phyloP scores from a whole-genome alignment of 2,888 invertebrate species.

The Brassicogethes aeneus region DNA sequence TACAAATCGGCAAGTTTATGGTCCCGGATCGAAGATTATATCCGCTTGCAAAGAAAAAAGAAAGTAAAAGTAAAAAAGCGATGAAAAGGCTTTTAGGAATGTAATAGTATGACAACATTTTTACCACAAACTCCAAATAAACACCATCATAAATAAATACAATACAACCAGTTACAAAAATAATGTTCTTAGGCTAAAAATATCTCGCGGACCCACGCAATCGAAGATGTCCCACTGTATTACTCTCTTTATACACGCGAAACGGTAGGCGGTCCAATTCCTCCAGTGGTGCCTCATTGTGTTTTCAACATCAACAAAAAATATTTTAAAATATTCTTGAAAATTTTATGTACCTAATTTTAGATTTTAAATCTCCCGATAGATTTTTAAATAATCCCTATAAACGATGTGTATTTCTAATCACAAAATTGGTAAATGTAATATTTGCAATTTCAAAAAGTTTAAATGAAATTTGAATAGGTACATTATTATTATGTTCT shows the following conservation, averaged over 20 bases:
- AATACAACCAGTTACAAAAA: background rate
- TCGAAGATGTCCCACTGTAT: conserved; percentile 7
- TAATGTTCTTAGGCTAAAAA: conserved; percentile 4
- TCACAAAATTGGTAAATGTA: too few relatives aligned
- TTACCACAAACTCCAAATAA: background rate
- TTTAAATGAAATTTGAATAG: too few relatives aligned
- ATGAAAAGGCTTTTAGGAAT: background rate
- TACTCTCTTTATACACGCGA: conserved; percentile 6
- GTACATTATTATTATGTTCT: too few relatives aligned
- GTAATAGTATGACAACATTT: background rate
- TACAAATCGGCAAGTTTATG: too few relatives aligned
- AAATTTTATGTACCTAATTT: too few relatives aligned
- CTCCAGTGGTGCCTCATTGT: background rate
- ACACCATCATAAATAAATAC: background rate
- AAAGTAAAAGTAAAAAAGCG: background rate
- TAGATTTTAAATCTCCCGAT: too few relatives aligned
- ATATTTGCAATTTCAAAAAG: background rate
- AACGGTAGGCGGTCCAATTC: conserved; percentile 1
- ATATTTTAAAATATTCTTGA: too few relatives aligned
- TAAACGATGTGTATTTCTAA: too few relatives aligned
- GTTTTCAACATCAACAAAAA: too few relatives aligned
- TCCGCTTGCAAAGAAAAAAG: background rate
- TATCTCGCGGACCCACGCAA: conserved; percentile 7
- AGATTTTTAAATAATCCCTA: too few relatives aligned
- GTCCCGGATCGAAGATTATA: too few relatives aligned